Conservation (phyloP, 2,113 vertebrate genomes). For the Nicator chloris region DNA sequence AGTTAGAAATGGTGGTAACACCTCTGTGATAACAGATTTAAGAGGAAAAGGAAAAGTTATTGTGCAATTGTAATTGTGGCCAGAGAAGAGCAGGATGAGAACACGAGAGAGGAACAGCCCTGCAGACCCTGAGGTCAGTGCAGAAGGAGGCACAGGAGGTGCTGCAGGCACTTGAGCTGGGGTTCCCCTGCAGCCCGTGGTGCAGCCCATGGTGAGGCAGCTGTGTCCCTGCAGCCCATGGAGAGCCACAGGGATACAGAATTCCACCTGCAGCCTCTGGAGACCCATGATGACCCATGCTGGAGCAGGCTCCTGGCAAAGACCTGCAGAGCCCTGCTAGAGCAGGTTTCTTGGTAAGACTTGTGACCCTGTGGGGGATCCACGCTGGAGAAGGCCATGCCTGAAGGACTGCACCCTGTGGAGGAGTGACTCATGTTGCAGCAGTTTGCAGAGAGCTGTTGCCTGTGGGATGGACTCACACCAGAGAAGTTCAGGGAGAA, state of each 20-base stretch:
- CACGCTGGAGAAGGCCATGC: background rate
- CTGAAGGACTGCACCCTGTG: background rate
- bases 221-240: background rate
- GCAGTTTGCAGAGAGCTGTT: background rate
- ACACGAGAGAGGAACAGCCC: background rate
- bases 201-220: background rate
- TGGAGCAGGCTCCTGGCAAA: background rate
- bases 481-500: background rate
- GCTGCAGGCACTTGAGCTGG: rapidly evolving
- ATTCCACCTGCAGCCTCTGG: background rate
- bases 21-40: background rate
- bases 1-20: too few species aligned
- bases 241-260: background rate
- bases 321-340: background rate
- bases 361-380: background rate
- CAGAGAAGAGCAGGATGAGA: background rate
- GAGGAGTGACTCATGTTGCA: background rate
- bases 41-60: rapidly evolving
- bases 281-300: background rate
- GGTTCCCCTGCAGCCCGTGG: too few species aligned
- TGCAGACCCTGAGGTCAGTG: background rate
- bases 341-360: background rate
- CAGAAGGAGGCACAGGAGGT: rapidly evolving
- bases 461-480: background rate
- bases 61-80: background rate